Evolutionary conservation across 1,140 invertebrate species (phyloP).

Genomic region (Cyclina sinensis): DNA sequence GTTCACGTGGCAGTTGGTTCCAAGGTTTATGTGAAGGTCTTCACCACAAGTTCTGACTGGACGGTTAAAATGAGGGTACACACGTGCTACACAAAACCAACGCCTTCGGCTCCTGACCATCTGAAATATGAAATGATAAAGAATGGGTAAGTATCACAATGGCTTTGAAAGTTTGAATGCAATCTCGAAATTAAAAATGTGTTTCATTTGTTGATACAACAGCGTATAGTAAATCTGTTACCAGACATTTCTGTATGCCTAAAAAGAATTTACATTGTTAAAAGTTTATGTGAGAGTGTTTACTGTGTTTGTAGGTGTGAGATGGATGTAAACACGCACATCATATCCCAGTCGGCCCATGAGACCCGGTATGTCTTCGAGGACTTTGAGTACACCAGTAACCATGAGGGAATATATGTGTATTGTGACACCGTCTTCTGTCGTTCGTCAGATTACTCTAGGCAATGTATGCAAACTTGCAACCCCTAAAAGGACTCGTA

Average conservation of each 20-base stretch:
- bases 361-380: not conserved
- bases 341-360: constrained; percentile 18
- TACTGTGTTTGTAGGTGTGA: not conserved
- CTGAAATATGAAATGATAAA: constrained; percentile 15
- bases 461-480: not conserved
- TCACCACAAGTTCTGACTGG: constrained; percentile 10
- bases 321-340: constrained; percentile 39
- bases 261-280: too few relatives aligned
- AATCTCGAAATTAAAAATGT: too few relatives aligned
- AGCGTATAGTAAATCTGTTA: too few relatives aligned
- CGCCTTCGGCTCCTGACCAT: not conserved
- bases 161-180: not conserved
- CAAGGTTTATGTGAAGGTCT: constrained; percentile 30
- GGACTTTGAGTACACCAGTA: constrained; percentile 65
- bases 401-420: constrained; percentile 49
- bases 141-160: constrained; percentile 5
- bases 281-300: too few relatives aligned
- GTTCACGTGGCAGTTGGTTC: not conserved
- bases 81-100: constrained; percentile 29
- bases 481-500: too few relatives aligned
- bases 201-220: too few relatives aligned
- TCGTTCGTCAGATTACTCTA: not conserved
- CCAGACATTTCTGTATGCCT: too few relatives aligned
- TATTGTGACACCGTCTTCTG: constrained; percentile 25
- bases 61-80: constrained; percentile 1